These are phyloP conservation scores for Drosophila algonquin DNA, from an alignment of 2,888 invertebrate species.

Conservation along the genomic window DNA sequence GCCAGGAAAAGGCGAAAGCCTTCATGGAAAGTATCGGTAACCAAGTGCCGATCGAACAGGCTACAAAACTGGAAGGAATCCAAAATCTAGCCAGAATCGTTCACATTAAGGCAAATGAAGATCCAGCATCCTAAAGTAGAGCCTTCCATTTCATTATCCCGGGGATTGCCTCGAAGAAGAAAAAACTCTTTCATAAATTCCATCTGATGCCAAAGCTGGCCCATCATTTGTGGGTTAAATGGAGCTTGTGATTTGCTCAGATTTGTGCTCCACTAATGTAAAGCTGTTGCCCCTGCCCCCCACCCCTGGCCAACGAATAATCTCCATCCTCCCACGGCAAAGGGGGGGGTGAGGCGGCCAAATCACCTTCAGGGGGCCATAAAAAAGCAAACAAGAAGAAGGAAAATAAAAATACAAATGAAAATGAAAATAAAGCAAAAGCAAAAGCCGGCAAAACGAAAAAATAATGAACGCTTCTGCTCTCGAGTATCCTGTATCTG, in stretches of 20 bases:
- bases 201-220: slow-evolving; percentile 55
- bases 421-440: slow-evolving; percentile 64
- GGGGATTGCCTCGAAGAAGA: not conserved
- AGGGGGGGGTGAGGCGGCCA: slow-evolving; percentile 46
- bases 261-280: slow-evolving; percentile 58
- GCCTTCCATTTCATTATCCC: slow-evolving; percentile 19
- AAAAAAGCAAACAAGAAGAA: slow-evolving; percentile 55
- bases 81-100: too few relatives aligned
- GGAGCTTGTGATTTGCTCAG: slow-evolving; percentile 75
- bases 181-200: slow-evolving; percentile 34
- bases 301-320: not conserved
- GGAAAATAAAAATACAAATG: slow-evolving; percentile 54
- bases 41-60: not conserved
- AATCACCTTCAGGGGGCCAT: slow-evolving; percentile 77
- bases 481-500: slow-evolving; percentile 1
- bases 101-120: not conserved
- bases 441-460: slow-evolving; percentile 70
- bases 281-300: slow-evolving; percentile 10
- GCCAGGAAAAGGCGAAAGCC: not conserved
- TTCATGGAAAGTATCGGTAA: not conserved
- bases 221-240: slow-evolving; percentile 74
- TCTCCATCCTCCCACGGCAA: slow-evolving; percentile 16
- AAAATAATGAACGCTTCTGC: slow-evolving; percentile 72
- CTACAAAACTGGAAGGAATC: not conserved
- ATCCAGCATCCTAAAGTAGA: not conserved